Percentiles rank a stretch among this genome's conserved stretches.
Conservation (phyloP, 2,113 vertebrate species). For the Burhinus bistriatus region DNA sequence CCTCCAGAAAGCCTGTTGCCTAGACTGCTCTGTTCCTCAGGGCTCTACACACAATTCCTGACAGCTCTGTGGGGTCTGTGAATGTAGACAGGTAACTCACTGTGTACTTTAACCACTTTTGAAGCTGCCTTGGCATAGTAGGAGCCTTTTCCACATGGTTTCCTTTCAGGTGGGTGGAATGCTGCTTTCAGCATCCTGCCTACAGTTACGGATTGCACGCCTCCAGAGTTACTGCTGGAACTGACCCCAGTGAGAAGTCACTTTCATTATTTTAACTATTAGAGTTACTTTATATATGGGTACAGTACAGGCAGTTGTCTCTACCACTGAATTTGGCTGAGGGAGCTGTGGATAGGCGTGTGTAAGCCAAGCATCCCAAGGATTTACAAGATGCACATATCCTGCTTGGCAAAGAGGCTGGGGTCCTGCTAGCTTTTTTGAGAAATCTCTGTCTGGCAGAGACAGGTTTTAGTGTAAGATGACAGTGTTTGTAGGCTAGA, state of each 20-base stretch:
- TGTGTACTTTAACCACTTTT: neutral
- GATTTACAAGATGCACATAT: slow-evolving; percentile 22
- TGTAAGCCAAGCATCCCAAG: neutral
- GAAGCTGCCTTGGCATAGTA: neutral
- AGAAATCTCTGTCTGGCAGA: slow-evolving; percentile 34
- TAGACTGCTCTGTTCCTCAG: neutral
- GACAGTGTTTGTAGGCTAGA: slow-evolving; percentile 48
- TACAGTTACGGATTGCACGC: neutral
- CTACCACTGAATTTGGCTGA: neutral
- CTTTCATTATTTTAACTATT: neutral
- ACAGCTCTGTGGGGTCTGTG: neutral
- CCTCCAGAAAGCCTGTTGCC: neutral
- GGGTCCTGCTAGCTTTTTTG: slow-evolving; percentile 29
- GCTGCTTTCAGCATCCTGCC: neutral
- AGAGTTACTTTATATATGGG: neutral
- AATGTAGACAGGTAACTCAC: neutral
- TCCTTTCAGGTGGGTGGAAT: neutral
- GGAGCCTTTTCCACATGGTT: neutral
- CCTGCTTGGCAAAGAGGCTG: slow-evolving; percentile 31
- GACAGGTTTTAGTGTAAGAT: slow-evolving; percentile 43
- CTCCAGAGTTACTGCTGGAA: neutral
- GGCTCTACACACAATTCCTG: neutral
- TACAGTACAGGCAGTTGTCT: neutral
- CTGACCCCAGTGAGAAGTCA: neutral
- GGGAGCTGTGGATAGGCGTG: neutral